Conservation (phyloP, 2,113 vertebrate species). For the Lagopus muta region DNA sequence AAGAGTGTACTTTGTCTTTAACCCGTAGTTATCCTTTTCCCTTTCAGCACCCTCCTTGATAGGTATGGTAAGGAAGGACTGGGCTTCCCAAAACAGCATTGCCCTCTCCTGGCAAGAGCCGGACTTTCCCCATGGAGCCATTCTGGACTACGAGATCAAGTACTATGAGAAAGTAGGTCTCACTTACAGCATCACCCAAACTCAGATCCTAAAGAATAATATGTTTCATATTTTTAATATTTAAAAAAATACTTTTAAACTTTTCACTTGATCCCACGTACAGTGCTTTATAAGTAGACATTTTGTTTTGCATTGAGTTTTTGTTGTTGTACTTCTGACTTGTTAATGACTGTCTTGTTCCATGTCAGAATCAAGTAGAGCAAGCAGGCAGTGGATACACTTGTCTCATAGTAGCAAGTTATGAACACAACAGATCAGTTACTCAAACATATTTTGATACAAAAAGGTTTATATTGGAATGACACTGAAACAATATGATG, state of each 20-base stretch:
- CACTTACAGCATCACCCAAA: slow-evolving; percentile 66
- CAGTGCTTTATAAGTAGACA: neutral
- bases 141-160: slow-evolving; percentile 98
- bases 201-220: slow-evolving; percentile 37
- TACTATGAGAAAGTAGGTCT: slow-evolving; percentile 96
- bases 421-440: neutral
- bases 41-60: slow-evolving; percentile 91
- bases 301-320: slow-evolving; percentile 22
- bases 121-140: slow-evolving; percentile 83
- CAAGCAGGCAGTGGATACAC: neutral
- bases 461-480: neutral
- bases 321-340: neutral
- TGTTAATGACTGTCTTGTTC: slow-evolving; percentile 37
- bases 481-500: neutral
- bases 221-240: neutral
- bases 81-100: slow-evolving; percentile 97
- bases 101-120: slow-evolving; percentile 96
- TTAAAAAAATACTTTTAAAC: neutral
- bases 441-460: neutral
- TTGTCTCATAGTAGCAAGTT: neutral
- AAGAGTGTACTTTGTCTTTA: slow-evolving; percentile 65
- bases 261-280: neutral
- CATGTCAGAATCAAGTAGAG: neutral
- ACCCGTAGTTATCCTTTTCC: slow-evolving; percentile 82
- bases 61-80: slow-evolving; percentile 93